A percentile compares a stretch with the other conserved stretches of the same genome.
Evolutionary conservation across 2,888 invertebrate genomes (phyloP).

Genomic region (Anoncus sp.): DNA sequence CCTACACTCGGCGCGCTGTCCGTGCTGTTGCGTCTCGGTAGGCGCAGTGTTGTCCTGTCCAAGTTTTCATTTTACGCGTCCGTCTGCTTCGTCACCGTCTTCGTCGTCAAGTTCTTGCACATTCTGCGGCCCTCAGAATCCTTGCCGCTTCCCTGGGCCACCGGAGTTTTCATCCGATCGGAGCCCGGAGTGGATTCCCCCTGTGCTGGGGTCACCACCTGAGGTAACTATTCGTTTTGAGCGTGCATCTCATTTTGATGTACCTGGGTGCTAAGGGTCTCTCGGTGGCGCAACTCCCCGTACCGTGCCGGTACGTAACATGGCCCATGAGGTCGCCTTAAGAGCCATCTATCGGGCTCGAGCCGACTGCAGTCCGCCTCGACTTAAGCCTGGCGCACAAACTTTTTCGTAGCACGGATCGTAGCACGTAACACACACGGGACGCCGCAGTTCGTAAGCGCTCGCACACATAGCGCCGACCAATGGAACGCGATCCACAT

Average conservation of each 20-base stretch:
- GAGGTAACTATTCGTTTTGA: conserved; percentile 32
- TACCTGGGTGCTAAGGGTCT: conserved; percentile 25
- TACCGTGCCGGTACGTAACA: conserved; percentile 30
- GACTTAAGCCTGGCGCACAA: too few relatives aligned
- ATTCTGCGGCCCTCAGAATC: conserved; percentile 48
- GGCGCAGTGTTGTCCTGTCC: neutral
- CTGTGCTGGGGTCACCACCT: conserved; percentile 47
- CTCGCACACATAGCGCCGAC: too few relatives aligned
- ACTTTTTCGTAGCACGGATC: too few relatives aligned
- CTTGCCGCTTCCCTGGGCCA: conserved; percentile 50
- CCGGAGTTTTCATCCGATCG: conserved; percentile 11
- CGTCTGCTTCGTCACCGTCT: conserved; percentile 9
- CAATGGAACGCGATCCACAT: too few relatives aligned
- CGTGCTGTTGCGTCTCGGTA: conserved; percentile 4
- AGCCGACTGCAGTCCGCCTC: too few relatives aligned
- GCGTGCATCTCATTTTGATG: conserved; percentile 17
- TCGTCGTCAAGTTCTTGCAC: conserved; percentile 38
- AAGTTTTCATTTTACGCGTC: neutral
- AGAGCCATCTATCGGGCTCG: too few relatives aligned
- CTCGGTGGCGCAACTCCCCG: conserved; percentile 50
- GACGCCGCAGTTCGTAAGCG: too few relatives aligned
- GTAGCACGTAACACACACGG: too few relatives aligned
- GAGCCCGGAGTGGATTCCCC: conserved; percentile 45
- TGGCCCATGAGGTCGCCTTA: conserved; percentile 30
- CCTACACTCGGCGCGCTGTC: conserved; percentile 40